These are phyloP conservation scores for Megalopta genalis DNA, from an alignment of 1,140 invertebrate species.

Conservation along the genomic window DNA sequence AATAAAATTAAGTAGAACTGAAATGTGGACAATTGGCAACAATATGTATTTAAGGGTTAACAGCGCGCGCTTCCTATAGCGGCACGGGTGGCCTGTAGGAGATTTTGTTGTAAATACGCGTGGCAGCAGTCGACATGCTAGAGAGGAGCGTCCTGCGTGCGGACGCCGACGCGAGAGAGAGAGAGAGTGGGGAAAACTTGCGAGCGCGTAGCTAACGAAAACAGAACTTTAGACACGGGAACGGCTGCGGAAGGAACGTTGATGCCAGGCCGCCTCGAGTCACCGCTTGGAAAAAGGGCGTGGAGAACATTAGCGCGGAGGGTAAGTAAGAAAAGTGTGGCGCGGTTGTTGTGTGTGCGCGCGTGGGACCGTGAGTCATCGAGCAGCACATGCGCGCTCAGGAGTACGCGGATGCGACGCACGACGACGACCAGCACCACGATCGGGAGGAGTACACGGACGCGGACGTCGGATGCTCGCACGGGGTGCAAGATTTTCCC, in stretches of 20 bases:
- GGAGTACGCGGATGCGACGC: constrained; percentile 8
- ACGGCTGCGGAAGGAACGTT: constrained; percentile 33
- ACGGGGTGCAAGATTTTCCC: no score
- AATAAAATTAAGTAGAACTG: no score
- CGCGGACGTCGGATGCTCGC: neutral
- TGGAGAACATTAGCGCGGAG: constrained; percentile 24
- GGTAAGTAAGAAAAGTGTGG: no score
- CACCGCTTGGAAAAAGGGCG: constrained; percentile 48
- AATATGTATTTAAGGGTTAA: no score
- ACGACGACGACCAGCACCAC: constrained; percentile 36
- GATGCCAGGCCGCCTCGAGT: constrained; percentile 29
- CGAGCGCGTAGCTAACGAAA: constrained; percentile 5
- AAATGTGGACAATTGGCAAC: no score
- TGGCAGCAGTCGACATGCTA: no score
- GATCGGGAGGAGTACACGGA: neutral
- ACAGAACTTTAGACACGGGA: constrained; percentile 23
- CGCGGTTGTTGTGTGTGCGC: constrained; percentile 2
- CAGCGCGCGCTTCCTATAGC: no score
- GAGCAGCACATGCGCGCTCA: constrained; percentile 37
- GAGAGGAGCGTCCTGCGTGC: no score
- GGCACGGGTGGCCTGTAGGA: no score
- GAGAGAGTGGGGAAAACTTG: no score
- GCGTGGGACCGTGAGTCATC: constrained; percentile 47
- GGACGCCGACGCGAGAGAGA: no score
- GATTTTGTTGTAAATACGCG: no score